A percentile compares a stretch with the other conserved stretches of the same genome.
Evolutionary conservation across 1,140 invertebrate species (phyloP).

Genomic region (Lanistes nyassanus): DNA sequence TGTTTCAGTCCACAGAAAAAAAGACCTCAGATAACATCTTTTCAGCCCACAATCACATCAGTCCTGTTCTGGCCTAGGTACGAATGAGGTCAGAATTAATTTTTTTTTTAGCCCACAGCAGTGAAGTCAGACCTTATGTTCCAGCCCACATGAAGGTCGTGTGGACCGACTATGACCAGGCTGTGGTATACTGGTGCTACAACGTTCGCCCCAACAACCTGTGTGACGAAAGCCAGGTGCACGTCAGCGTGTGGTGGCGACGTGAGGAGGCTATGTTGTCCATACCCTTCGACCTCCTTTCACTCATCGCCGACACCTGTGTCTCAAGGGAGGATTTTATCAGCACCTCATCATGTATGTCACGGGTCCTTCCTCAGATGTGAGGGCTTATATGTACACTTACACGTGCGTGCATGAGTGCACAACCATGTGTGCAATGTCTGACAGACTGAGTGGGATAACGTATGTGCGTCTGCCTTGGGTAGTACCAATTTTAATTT

Average conservation of each 20-base stretch:
- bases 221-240: neutral
- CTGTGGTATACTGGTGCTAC: slow-evolving; percentile 21
- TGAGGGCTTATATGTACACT: slow-evolving; percentile 5
- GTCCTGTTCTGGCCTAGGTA: too few species aligned
- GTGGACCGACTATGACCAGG: slow-evolving; percentile 10
- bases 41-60: too few species aligned
- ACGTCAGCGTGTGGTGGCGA: slow-evolving; percentile 13
- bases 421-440: neutral
- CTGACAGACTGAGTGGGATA: neutral
- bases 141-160: slow-evolving; percentile 16
- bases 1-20: too few species aligned
- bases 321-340: neutral
- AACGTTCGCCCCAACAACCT: neutral
- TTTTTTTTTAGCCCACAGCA: neutral
- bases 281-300: neutral
- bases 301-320: neutral
- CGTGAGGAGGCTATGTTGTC: neutral
- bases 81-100: too few species aligned
- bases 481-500: too few species aligned
- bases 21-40: too few species aligned
- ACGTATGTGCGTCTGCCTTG: too few species aligned
- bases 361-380: neutral
- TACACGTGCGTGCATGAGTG: slow-evolving; percentile 2
- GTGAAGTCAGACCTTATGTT: too few species aligned
- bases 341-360: neutral